Evolutionary conservation across 1,140 invertebrate species (phyloP), one percentile per base, ranked within the genome.

Genomic region (Vollenhovia emeryi): DNA sequence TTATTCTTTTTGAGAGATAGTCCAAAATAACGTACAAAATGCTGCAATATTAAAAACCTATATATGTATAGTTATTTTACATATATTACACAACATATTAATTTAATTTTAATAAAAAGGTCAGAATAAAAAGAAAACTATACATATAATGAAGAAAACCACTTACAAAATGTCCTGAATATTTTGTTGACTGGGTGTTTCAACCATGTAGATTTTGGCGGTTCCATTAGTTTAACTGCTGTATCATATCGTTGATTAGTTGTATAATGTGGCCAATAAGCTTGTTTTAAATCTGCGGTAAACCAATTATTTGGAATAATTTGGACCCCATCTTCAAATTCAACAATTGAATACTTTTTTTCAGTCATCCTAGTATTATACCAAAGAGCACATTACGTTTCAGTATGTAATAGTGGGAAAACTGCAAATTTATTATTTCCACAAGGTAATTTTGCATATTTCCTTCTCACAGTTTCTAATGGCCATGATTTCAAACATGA

Each of bases 351-450:
- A 48, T 69, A 48, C 13, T 13, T 68, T 18, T 18, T 24, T 11
- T 43, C 62, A 1, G 43, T n/a, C 43, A 69, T 69, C 13, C 66
- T 48, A 2, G 43, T 45, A 45, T 7, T 9, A 45, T 36, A 36
- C 33, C 33, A 36, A 36, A 5, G 2, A 36, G 33, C 33, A 36
- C 33, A 36, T 36, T 36, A 45, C 11, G 43, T 68, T 68, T 64
- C 6, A 45, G n/a, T 69, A n/a, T 73, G 69, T 52, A 73, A 9
- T 52, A 73, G 30, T 52, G 69, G 69, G 11, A 73, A 73, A 36
- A 73, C 48, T 21, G 69, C 69, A 55, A n/a, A 73, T 73, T 13
- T 33, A 21, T 33, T 11, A 36, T 73, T 21, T 52, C 6, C 30
- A 52, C 5, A 52, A 30, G 48, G 11, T 7, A 73, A 52, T 52